Conservation (phyloP, 2,113 vertebrate species). For the Athene cunicularia region DNA sequence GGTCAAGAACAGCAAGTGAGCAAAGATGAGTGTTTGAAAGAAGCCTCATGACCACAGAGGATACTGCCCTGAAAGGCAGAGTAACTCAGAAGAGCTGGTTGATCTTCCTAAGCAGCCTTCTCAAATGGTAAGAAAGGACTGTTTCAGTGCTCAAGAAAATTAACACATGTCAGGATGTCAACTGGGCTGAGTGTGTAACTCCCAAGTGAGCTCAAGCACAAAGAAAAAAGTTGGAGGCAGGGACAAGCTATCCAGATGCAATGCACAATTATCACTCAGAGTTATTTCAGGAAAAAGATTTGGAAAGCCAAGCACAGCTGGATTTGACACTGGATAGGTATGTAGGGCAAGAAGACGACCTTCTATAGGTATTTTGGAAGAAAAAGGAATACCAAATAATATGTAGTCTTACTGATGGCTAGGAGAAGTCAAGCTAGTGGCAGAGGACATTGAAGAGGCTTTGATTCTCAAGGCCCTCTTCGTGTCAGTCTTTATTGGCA, state of each 20-base stretch:
- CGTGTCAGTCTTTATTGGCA: fast-evolving
- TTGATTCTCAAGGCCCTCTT: not conserved
- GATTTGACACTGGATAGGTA: not conserved
- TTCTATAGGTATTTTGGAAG: not conserved
- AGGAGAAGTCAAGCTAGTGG: not conserved
- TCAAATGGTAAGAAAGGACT: not conserved
- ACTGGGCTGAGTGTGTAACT: not conserved
- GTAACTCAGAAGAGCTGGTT: not conserved
- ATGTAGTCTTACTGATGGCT: not conserved
- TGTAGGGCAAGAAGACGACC: not conserved
- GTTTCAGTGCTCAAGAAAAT: not conserved
- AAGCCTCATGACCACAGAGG: not conserved
- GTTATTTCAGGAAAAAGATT: not conserved
- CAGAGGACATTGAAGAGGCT: not conserved
- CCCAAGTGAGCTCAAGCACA: not conserved
- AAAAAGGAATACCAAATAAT: not conserved
- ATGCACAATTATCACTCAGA: not conserved
- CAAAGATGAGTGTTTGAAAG: not conserved
- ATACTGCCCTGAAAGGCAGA: not conserved
- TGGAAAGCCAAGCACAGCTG: not conserved
- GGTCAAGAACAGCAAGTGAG: not conserved
- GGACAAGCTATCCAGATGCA: not conserved
- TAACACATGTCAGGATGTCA: fast-evolving
- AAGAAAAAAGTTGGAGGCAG: not conserved
- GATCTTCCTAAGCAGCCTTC: not conserved